phyloP scores from a whole-genome alignment of 2,888 invertebrate species.

The Drosophila neutralis region DNA sequence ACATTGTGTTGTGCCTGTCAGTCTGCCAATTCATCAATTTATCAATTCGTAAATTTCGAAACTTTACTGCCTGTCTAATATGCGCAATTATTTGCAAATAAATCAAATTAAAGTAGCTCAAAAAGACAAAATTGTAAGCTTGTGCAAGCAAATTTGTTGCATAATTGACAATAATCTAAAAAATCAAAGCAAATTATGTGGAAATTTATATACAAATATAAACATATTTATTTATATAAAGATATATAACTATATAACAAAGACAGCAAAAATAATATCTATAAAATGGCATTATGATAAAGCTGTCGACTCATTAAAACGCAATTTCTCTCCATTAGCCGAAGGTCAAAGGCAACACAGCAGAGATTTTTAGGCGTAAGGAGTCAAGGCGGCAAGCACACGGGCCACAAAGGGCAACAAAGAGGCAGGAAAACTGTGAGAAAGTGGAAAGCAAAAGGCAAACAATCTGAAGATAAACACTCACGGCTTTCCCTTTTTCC shows the following conservation, averaged over 20 bases:
- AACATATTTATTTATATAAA: neutral
- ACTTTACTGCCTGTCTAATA: conserved; percentile 30
- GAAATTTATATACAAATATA: conserved; percentile 20
- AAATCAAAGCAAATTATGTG: conserved; percentile 30
- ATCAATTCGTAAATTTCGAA: conserved; percentile 27
- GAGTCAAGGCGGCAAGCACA: conserved; percentile 24
- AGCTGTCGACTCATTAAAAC: conserved; percentile 77
- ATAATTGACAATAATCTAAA: conserved; percentile 54
- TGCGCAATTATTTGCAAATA: conserved; percentile 56
- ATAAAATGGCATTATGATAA: conserved; percentile 47
- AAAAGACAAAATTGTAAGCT: conserved; percentile 14
- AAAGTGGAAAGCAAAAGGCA: conserved; percentile 36
- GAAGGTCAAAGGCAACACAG: conserved; percentile 14
- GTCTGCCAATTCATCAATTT: conserved; percentile 26
- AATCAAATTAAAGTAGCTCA: conserved; percentile 44
- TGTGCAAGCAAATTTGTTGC: conserved; percentile 37
- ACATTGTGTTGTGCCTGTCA: conserved; percentile 35
- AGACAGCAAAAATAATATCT: conserved; percentile 18
- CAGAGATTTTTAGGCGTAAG: conserved; percentile 29
- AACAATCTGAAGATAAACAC: conserved; percentile 61
- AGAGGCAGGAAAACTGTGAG: conserved; percentile 9
- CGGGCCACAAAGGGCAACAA: conserved; percentile 6
- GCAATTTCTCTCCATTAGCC: conserved; percentile 75
- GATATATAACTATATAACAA: conserved; percentile 2
- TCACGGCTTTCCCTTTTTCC: conserved; percentile 42